A percentile compares a stretch with the other conserved stretches of the same genome.
phyloP scores from a whole-genome alignment of 1,140 invertebrate species.

The Bombus superbus region DNA sequence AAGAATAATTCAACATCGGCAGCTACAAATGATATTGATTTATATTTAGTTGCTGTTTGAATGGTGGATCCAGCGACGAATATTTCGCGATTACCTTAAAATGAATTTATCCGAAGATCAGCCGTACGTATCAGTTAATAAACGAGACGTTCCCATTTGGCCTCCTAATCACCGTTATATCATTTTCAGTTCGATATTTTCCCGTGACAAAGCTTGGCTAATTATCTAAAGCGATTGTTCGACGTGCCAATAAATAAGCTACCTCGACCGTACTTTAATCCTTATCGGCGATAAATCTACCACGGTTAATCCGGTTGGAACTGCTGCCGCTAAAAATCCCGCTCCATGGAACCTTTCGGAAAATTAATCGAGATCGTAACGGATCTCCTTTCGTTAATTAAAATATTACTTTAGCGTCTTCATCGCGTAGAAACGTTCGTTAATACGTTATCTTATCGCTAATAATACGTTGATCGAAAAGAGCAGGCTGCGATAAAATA shows the following conservation, averaged over 20 bases:
- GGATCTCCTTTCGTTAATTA: neutral
- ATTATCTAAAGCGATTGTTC: neutral
- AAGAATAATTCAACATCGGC: no score
- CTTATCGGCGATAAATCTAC: neutral
- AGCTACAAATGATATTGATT: no score
- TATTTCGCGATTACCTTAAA: neutral
- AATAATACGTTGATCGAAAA: neutral
- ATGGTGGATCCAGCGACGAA: neutral
- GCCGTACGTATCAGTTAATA: neutral
- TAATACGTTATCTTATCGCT: neutral
- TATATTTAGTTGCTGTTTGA: no score
- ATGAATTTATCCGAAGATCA: fast-evolving
- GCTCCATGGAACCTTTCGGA: neutral
- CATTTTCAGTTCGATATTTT: neutral
- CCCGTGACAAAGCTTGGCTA: neutral
- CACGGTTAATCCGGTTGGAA: neutral
- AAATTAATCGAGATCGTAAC: neutral
- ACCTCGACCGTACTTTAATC: neutral
- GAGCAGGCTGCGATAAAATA: neutral
- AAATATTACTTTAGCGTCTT: neutral
- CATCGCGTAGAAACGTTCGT: neutral
- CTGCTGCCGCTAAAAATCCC: neutral
- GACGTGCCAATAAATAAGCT: neutral
- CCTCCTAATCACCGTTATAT: neutral
- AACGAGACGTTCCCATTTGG: neutral